These are phyloP conservation scores for Clarias macrocephalus DNA, from an alignment of 2,113 vertebrate genomes.

Conservation along the genomic window DNA sequence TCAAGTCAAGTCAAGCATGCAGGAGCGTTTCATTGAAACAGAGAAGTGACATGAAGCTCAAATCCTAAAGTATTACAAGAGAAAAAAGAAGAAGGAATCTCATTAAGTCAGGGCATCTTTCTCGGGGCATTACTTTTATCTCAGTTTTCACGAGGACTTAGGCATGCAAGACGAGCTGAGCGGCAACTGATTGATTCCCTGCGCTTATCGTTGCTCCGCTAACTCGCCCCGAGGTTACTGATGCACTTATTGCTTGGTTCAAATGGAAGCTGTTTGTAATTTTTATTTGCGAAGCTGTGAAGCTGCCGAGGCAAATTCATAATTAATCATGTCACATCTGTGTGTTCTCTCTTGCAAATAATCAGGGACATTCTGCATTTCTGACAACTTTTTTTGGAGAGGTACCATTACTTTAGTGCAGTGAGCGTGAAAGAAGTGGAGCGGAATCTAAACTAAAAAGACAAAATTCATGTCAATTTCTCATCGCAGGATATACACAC, in stretches of 20 bases:
- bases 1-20: conserved; percentile 9
- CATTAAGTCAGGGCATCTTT: conserved; percentile 14
- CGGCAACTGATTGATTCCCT: conserved; percentile 11
- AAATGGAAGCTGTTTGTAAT: conserved; percentile 28
- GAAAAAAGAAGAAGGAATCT: background rate
- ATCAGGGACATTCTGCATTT: conserved; percentile 48
- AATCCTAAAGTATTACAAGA: background rate
- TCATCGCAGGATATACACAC: background rate
- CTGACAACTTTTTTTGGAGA: conserved; percentile 19
- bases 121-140: conserved; percentile 13
- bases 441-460: conserved; percentile 16
- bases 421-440: conserved; percentile 23
- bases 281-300: conserved; percentile 21
- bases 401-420: conserved; percentile 54
- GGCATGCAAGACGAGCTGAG: background rate
- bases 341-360: conserved; percentile 47
- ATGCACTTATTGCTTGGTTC: conserved; percentile 12
- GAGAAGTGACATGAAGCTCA: conserved; percentile 6
- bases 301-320: conserved; percentile 36
- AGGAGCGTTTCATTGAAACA: conserved; percentile 27
- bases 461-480: background rate
- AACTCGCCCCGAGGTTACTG: background rate
- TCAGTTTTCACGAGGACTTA: conserved; percentile 6
- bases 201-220: background rate
- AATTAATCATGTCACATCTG: conserved; percentile 53